A percentile compares a stretch with the other conserved stretches of the same genome.
phyloP scores from a whole-genome alignment of 2,888 invertebrate genomes.

The Plagodis pulveraria region DNA sequence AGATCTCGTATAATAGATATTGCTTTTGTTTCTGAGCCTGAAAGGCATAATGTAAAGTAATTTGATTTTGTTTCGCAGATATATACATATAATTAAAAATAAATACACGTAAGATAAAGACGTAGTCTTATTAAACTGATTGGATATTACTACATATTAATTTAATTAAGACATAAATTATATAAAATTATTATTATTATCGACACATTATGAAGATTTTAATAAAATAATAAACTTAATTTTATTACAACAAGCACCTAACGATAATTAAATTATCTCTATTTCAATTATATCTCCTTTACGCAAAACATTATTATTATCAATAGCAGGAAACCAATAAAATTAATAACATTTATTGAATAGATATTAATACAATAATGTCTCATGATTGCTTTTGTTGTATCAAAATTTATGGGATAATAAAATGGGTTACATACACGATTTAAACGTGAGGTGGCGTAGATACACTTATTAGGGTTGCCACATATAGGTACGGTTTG shows the following conservation, averaged over 20 bases:
- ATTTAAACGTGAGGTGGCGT: constrained; percentile 34
- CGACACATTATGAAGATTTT: constrained; percentile 22
- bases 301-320: constrained; percentile 12
- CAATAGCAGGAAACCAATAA: constrained; percentile 37
- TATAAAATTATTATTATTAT: constrained; percentile 6
- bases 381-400: constrained; percentile 38
- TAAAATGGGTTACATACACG: constrained; percentile 38
- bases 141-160: no score
- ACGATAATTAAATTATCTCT: constrained; percentile 27
- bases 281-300: constrained; percentile 15
- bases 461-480: constrained; percentile 21
- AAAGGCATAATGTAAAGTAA: no score
- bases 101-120: no score
- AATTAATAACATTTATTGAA: constrained; percentile 30
- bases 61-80: no score
- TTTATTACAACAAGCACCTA: constrained; percentile 25
- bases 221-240: constrained; percentile 23
- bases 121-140: no score
- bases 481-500: constrained; percentile 11
- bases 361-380: constrained; percentile 33
- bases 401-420: constrained; percentile 36
- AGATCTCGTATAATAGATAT: no score
- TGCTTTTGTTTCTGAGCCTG: no score
- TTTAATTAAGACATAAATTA: no score
- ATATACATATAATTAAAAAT: no score